Evolutionary conservation across 1,140 invertebrate species (phyloP).

Genomic region (Heliconius himera): DNA sequence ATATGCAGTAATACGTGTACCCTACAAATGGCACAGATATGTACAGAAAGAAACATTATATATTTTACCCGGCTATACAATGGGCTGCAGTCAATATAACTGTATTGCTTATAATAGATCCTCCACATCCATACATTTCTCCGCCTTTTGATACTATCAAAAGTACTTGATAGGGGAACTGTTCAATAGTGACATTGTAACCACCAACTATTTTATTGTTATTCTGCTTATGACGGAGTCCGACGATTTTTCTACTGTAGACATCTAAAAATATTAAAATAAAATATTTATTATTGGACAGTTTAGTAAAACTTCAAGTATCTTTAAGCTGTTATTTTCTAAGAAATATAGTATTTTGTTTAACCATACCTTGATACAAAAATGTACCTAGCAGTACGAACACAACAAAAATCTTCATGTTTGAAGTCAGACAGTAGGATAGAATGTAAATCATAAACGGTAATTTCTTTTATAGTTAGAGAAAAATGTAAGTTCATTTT

Average conservation of each 20-base stretch:
- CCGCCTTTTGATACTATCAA: constrained; percentile 47
- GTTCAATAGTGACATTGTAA: constrained; percentile 55
- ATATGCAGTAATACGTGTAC: too few species aligned
- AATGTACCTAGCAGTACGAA: background rate
- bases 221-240: background rate
- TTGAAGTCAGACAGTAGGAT: background rate
- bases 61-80: constrained; percentile 34
- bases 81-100: constrained; percentile 63
- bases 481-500: background rate
- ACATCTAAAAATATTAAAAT: constrained; percentile 29
- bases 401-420: background rate
- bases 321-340: too few species aligned
- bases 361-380: background rate
- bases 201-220: constrained; percentile 68
- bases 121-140: constrained; percentile 62
- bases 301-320: too few species aligned
- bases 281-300: background rate
- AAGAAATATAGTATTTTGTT: background rate
- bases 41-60: background rate
- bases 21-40: background rate
- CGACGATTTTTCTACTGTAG: constrained; percentile 26
- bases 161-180: constrained; percentile 64
- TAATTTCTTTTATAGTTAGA: background rate
- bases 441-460: background rate
- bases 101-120: constrained; percentile 60